Conservation (phyloP, 1,140 invertebrate genomes). For the Cydia fagiglandana region DNA sequence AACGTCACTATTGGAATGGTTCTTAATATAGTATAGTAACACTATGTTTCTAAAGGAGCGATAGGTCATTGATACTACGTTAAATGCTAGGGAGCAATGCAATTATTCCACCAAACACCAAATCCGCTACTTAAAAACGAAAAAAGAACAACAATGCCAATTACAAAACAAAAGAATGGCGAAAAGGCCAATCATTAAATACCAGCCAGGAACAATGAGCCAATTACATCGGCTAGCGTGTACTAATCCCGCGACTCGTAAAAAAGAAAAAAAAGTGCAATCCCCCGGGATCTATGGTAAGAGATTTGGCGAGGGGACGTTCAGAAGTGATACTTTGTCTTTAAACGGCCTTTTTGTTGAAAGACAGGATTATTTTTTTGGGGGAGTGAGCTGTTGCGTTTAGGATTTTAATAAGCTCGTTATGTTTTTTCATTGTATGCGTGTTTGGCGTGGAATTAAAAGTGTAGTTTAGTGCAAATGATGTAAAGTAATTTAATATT, state of each 20-base stretch:
- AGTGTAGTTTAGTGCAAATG: neutral
- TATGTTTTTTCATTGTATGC: conserved; percentile 22
- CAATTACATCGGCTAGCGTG: conserved; percentile 57
- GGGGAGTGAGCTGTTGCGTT: conserved; percentile 16
- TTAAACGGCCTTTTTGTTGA: conserved; percentile 57
- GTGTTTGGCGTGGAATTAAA: neutral
- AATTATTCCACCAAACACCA: neutral
- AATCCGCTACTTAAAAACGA: conserved; percentile 16
- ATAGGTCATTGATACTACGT: too few species aligned
- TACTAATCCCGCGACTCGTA: conserved; percentile 45
- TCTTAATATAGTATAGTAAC: too few species aligned
- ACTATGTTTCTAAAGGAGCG: too few species aligned
- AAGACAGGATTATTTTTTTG: conserved; percentile 39
- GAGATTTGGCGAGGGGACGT: conserved; percentile 62
- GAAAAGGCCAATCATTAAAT: conserved; percentile 38
- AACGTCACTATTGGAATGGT: too few species aligned
- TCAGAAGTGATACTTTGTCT: conserved; percentile 64
- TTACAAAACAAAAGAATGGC: conserved; percentile 36
- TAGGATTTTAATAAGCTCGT: conserved; percentile 24
- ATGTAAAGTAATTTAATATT: neutral
- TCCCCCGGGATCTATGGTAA: conserved; percentile 60
- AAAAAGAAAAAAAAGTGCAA: conserved; percentile 57
- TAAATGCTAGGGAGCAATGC: neutral
- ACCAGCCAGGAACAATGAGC: conserved; percentile 64
- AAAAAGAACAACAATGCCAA: conserved; percentile 19